Conservation (phyloP, 2,888 invertebrate genomes). For the Hyposoter dolosus region DNA sequence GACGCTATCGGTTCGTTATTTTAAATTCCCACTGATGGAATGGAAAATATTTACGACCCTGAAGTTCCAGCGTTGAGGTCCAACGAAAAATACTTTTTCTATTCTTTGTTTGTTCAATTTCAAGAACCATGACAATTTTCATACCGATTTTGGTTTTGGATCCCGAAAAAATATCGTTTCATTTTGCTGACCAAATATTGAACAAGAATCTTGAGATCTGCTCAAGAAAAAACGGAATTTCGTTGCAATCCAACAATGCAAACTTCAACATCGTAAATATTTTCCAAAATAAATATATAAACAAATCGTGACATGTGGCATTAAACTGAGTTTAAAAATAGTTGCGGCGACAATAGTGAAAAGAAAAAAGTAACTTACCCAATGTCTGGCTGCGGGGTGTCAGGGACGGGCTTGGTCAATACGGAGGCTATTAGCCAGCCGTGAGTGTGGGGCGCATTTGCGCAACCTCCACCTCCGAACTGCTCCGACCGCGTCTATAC, state of each 20-base stretch:
- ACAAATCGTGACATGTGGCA: not conserved
- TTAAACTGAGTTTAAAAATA: not conserved
- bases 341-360: not conserved
- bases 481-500: conserved; percentile 81
- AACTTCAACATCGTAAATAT: not conserved
- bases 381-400: conserved; percentile 82
- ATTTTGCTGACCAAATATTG: too few relatives aligned
- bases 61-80: too few relatives aligned
- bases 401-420: conserved; percentile 79
- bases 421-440: conserved; percentile 82
- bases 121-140: not conserved
- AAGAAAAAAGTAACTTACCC: conserved; percentile 73
- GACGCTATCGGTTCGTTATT: not conserved
- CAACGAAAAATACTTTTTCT: too few relatives aligned
- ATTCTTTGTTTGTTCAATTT: too few relatives aligned
- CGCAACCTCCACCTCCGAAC: conserved; percentile 83
- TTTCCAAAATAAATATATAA: not conserved
- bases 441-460: conserved; percentile 83
- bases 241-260: too few relatives aligned
- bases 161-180: too few relatives aligned
- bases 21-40: not conserved
- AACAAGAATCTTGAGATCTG: too few relatives aligned
- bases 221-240: too few relatives aligned
- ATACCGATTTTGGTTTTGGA: too few relatives aligned
- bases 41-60: too few relatives aligned